A percentile compares a stretch with the other conserved stretches of the same genome.
These are phyloP conservation scores for Subanguina moxae DNA, from an alignment of 1,140 invertebrate genomes.

Conservation along the genomic window DNA sequence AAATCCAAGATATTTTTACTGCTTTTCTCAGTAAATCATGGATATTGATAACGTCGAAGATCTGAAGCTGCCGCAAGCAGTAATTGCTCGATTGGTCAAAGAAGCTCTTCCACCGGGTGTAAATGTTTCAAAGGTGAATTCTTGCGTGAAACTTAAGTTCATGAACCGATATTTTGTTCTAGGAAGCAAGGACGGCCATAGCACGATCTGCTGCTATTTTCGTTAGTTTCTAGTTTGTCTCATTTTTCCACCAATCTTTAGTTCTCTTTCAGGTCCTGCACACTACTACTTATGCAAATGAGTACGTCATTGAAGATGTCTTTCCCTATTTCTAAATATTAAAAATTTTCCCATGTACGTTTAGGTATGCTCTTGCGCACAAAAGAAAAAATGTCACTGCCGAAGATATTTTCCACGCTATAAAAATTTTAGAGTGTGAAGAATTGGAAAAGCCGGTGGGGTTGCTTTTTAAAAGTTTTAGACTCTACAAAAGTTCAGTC, in stretches of 20 bases:
- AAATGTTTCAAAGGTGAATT: conserved; percentile 26
- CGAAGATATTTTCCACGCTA: conserved; percentile 29
- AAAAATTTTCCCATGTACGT: background rate
- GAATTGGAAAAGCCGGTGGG: conserved; percentile 28
- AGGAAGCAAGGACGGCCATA: conserved; percentile 36
- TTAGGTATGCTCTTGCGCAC: conserved; percentile 17
- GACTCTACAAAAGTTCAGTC: background rate
- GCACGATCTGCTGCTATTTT: conserved; percentile 28
- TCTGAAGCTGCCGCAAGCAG: conserved; percentile 24
- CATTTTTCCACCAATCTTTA: too few species aligned
- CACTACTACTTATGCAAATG: conserved; percentile 25
- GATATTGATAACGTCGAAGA: conserved; percentile 18
- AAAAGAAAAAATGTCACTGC: conserved; percentile 33
- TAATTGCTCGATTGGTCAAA: conserved; percentile 24
- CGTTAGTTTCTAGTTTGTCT: background rate
- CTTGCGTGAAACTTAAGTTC: background rate
- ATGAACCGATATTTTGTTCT: background rate
- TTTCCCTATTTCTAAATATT: too few species aligned
- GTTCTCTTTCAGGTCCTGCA: conserved; percentile 1
- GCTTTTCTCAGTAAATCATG: background rate
- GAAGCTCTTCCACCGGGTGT: conserved; percentile 20
- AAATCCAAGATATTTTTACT: background rate
- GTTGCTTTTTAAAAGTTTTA: conserved; percentile 1
- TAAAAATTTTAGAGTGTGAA: conserved; percentile 21
- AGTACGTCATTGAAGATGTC: conserved; percentile 9